phyloP scores from a whole-genome alignment of 2,797 vertebrate genomes.

The Denticeps clupeoides region DNA sequence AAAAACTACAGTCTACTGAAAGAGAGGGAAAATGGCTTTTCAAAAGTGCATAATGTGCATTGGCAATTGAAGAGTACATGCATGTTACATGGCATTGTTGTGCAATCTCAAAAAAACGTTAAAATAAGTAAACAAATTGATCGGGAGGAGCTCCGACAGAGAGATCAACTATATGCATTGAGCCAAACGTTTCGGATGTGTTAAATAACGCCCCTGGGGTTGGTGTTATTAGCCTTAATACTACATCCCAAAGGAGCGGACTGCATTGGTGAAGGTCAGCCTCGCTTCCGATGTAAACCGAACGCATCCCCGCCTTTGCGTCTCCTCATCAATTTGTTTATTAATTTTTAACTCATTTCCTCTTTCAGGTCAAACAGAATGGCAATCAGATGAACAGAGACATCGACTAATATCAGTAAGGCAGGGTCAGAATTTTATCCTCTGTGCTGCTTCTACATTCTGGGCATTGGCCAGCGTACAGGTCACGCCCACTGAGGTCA shows the following conservation, averaged over 20 bases:
- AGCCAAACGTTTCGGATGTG: no score
- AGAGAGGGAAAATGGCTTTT: constrained; percentile 94
- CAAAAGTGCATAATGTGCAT: constrained; percentile 75
- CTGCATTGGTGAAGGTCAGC: no score
- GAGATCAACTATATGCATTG: constrained; percentile 22
- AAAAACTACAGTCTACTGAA: constrained; percentile 20
- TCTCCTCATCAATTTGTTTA: constrained; percentile 59
- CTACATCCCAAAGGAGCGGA: no score
- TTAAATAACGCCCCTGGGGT: no score
- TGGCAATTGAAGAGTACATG: constrained; percentile 75
- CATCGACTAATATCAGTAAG: constrained; percentile 31
- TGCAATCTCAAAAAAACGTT: constrained; percentile 63
- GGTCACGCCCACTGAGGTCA: constrained; percentile 25
- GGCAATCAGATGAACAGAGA: constrained; percentile 48
- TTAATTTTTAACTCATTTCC: constrained; percentile 49
- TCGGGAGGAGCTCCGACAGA: constrained; percentile 55
- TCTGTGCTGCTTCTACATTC: constrained; percentile 37
- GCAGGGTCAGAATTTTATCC: constrained; percentile 45
- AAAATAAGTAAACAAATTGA: constrained; percentile 66
- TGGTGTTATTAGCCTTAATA: no score
- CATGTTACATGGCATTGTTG: constrained; percentile 70
- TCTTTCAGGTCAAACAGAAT: constrained; percentile 53
- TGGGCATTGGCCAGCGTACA: constrained; percentile 41
- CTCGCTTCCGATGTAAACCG: no score
- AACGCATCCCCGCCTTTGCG: constrained; percentile 53